Conservation (phyloP, 2,797 vertebrate species). For the Parotocinclus haroldoi region DNA sequence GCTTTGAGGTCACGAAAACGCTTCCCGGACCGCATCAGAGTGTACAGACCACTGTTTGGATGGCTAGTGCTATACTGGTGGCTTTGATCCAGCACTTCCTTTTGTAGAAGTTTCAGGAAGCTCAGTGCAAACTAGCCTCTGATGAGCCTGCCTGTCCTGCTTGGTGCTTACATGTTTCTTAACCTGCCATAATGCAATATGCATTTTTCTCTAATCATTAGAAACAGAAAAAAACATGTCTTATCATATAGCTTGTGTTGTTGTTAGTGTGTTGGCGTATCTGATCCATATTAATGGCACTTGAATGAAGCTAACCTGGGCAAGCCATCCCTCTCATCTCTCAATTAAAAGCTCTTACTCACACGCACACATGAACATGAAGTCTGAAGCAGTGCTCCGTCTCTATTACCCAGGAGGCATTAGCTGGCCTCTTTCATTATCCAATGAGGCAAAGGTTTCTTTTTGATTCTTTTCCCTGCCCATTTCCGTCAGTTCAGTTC, state of each 20-base stretch:
- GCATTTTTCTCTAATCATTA: too few relatives aligned
- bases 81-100: too few relatives aligned
- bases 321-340: slow-evolving; percentile 45
- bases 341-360: slow-evolving; percentile 48
- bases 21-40: too few relatives aligned
- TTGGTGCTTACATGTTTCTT: too few relatives aligned
- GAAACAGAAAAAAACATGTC: too few relatives aligned
- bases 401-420: slow-evolving; percentile 51
- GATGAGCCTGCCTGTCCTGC: too few relatives aligned
- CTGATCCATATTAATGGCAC: slow-evolving; percentile 50
- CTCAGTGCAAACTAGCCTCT: too few relatives aligned
- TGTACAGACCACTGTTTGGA: too few relatives aligned
- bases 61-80: too few relatives aligned
- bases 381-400: slow-evolving; percentile 37
- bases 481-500: slow-evolving; percentile 42
- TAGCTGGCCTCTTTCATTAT: slow-evolving; percentile 46
- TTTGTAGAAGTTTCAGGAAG: too few relatives aligned
- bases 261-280: slow-evolving; percentile 43
- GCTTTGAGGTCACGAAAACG: too few relatives aligned
- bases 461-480: slow-evolving; percentile 31
- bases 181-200: too few relatives aligned
- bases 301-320: slow-evolving; percentile 49
- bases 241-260: slow-evolving; percentile 27
- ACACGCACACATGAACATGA: slow-evolving; percentile 28
- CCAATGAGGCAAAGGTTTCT: slow-evolving; percentile 42